Conservation (phyloP, 2,888 invertebrate genomes). For the Apotomis capreana region DNA sequence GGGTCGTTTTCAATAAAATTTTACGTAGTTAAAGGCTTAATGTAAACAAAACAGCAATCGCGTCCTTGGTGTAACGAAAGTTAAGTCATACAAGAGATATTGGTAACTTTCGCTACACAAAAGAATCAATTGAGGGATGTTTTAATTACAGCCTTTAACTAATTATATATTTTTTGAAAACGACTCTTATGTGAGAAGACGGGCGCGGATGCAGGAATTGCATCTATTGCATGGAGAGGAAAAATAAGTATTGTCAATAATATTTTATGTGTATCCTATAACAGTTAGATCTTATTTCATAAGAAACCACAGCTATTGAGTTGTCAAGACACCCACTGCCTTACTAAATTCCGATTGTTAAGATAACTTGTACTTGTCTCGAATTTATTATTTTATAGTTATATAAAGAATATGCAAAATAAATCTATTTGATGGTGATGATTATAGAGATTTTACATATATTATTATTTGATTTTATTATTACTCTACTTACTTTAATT, state of each 20-base stretch:
- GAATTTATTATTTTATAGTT: slow-evolving; percentile 21
- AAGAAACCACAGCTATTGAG: neutral
- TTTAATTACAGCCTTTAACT: too few species aligned
- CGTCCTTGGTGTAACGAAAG: too few species aligned
- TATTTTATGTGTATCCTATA: neutral
- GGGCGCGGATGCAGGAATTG: too few species aligned
- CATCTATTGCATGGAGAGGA: neutral
- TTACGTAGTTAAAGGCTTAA: too few species aligned
- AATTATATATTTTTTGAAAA: too few species aligned
- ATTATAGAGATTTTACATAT: neutral
- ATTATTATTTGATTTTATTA: neutral
- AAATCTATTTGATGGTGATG: neutral
- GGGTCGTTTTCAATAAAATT: too few species aligned
- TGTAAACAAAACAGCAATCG: too few species aligned
- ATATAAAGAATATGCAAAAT: neutral
- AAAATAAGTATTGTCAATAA: neutral
- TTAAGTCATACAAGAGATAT: too few species aligned
- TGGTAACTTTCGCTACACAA: too few species aligned
- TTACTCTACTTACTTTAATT: neutral
- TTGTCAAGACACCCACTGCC: slow-evolving; percentile 8
- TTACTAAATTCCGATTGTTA: slow-evolving; percentile 3
- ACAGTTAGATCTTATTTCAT: neutral
- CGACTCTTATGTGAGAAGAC: too few species aligned
- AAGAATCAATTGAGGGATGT: too few species aligned
- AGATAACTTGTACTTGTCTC: neutral